Evolutionary conservation across 1,140 invertebrate genomes (phyloP).

Genomic region (Chrysopa pallens): DNA sequence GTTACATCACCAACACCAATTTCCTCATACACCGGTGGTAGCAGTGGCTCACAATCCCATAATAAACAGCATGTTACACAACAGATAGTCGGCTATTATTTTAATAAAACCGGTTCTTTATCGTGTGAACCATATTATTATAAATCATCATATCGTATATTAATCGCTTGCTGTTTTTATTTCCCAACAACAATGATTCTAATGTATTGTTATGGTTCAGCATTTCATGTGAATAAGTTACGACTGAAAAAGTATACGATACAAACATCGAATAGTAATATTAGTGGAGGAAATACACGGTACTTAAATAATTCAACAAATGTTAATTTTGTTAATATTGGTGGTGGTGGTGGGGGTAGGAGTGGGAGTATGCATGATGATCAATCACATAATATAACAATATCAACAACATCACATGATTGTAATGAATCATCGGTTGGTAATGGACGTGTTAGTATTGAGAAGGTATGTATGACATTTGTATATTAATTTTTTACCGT

Average conservation of each 20-base stretch:
- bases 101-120: conserved; percentile 64
- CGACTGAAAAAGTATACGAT: conserved; percentile 34
- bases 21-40: no score
- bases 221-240: conserved; percentile 68
- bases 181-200: conserved; percentile 77
- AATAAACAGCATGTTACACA: not conserved
- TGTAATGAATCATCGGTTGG: conserved; percentile 7
- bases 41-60: not conserved
- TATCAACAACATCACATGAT: no score
- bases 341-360: no score
- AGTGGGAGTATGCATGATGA: no score
- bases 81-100: conserved; percentile 45
- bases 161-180: conserved; percentile 69
- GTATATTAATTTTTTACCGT: no score
- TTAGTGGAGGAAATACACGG: no score
- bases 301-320: no score
- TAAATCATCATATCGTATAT: conserved; percentile 52
- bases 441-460: conserved; percentile 23
- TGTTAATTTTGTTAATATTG: no score
- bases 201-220: conserved; percentile 78
- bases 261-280: no score
- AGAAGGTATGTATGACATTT: conserved; percentile 32
- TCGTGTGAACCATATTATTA: conserved; percentile 74
- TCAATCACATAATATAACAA: no score
- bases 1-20: not conserved